Evolutionary conservation across 2,888 invertebrate species (phyloP).

Genomic region (Dolichomitus sp.): DNA sequence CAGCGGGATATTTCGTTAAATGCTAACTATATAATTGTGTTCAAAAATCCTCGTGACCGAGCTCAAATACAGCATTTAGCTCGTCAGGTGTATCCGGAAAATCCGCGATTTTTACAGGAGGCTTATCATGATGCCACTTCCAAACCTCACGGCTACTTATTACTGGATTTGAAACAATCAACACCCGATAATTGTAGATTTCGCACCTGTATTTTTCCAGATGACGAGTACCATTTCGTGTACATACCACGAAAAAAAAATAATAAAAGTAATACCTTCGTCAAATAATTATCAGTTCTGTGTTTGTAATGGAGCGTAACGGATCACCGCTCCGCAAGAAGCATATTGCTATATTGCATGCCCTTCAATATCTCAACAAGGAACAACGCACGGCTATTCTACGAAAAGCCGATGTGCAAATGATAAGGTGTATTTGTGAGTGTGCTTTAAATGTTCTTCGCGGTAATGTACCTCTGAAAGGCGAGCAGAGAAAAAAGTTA

Average conservation of each 20-base stretch:
- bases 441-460: background rate
- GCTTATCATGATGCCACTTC: background rate
- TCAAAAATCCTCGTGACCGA: background rate
- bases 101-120: background rate
- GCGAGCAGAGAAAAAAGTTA: conserved; percentile 7
- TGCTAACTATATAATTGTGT: background rate
- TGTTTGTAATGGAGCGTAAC: background rate
- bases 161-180: conserved; percentile 3
- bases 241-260: background rate
- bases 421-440: conserved; percentile 54
- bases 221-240: background rate
- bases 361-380: background rate
- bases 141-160: background rate
- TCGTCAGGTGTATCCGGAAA: background rate
- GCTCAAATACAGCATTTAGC: background rate
- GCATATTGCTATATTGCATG: background rate
- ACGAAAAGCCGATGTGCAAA: background rate
- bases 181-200: conserved; percentile 12
- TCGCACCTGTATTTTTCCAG: conserved; percentile 1
- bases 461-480: background rate
- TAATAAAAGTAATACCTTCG: too few relatives aligned
- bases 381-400: background rate
- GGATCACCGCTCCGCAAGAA: conserved; percentile 7
- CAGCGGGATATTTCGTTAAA: background rate
- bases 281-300: too few relatives aligned